Percentiles rank a stretch among this genome's conserved stretches.
These are phyloP conservation scores for Choloepus hoffmanni DNA, from an alignment of 2,113 vertebrate genomes.

Conservation along the genomic window DNA sequence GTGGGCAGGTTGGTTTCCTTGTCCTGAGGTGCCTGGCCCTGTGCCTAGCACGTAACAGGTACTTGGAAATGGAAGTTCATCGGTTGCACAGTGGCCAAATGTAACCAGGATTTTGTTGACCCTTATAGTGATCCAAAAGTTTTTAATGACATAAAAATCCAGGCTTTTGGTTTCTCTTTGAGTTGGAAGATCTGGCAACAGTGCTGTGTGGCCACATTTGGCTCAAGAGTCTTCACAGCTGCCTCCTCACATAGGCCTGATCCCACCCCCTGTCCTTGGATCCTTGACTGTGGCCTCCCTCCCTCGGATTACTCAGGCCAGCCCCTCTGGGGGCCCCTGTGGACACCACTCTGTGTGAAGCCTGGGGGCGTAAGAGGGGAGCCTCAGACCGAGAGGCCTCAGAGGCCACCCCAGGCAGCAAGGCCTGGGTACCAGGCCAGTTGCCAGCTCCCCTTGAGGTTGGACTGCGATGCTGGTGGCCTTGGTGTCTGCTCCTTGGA, in stretches of 20 bases:
- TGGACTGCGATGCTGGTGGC: background rate
- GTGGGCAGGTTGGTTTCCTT: background rate
- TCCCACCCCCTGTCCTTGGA: background rate
- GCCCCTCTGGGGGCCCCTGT: background rate
- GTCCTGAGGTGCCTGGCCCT: background rate
- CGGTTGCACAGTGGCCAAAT: background rate
- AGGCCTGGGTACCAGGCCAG: background rate
- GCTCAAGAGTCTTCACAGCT: background rate
- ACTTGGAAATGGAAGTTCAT: background rate
- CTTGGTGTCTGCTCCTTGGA: background rate
- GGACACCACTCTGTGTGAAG: background rate
- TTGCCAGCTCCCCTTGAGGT: background rate
- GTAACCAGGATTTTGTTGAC: background rate
- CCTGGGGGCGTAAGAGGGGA: background rate
- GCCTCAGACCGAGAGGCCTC: background rate
- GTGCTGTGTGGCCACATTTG: background rate
- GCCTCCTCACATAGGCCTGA: rapidly evolving
- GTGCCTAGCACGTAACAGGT: background rate
- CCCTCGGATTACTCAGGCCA: background rate
- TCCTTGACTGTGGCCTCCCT: background rate
- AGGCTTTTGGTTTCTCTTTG: background rate
- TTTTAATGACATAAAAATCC: background rate
- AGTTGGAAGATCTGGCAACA: background rate
- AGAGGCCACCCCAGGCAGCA: background rate
- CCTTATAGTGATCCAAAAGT: background rate